Evolutionary conservation across 2,113 vertebrate species (phyloP), one percentile per base, ranked within the genome.

Genomic region (Lucifuga dentata): DNA sequence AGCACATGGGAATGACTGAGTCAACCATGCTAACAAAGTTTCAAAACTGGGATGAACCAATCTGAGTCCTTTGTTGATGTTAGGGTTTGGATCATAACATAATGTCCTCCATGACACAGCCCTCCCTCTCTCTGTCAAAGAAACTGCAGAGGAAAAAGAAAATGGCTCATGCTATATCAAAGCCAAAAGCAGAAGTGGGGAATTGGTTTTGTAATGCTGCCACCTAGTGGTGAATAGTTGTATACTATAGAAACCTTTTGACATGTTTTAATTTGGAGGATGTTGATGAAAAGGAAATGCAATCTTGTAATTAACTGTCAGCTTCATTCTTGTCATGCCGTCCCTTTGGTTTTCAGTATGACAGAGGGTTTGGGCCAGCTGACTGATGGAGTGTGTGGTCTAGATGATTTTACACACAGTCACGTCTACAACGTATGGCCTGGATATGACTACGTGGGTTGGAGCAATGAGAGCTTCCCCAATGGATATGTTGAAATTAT

Each of bases 371-470:
- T 99, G 66, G 98, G 98, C 17, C 97, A 99, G 86, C 76, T 99
- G 84, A 98, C 98, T 0, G 98, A 99, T 0, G 98, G 98, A 0
- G 94, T 97, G 72, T 96, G 94, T 0, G 98, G 98, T 36, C 89
- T 95, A 82, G 97, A 99, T 0, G 96, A 99, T 78, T 99, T 99
- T 73, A 95, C 91, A 0, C 91, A 94, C 75, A 98, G 95, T 60
- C 96, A 96, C 0, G 95, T 98, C 61, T 96, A 97, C 91, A 95
- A 95, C 0, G 94, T 94, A 52, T 98, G 95, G 97, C 95, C 96
- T 0, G 98, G 98, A 21, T 99, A 99, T 0, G 98, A 99, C 91
- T 99, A 99, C 0, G 95, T 99, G 39, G 98, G 97, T 58, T 99
- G 98, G 98, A 93, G 88, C 76, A 99, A 99, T 0, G 95, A 97